phyloP scores from a whole-genome alignment of 2,888 invertebrate genomes.

The Meiosimyza decipiens region DNA sequence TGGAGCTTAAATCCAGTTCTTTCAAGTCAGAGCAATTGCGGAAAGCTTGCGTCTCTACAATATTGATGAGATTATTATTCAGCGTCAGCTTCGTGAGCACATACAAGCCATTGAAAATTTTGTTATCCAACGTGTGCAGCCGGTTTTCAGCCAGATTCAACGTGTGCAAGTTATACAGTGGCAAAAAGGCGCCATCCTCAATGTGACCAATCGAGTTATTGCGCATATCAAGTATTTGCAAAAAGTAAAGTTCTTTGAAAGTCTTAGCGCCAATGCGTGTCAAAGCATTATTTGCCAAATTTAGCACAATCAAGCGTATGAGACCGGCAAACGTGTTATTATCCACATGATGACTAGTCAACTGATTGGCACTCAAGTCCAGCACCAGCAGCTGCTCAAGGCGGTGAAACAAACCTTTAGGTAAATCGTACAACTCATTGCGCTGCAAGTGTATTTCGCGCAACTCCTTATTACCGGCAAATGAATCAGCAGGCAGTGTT shows the following conservation, averaged over 20 bases:
- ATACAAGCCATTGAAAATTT: conserved; percentile 85
- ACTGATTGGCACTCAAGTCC: conserved; percentile 85
- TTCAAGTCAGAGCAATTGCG: conserved; percentile 89
- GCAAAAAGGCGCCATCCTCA: conserved; percentile 87
- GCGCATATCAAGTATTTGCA: conserved; percentile 86
- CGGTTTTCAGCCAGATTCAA: conserved; percentile 90
- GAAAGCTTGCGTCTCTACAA: conserved; percentile 83
- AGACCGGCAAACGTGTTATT: conserved; percentile 87
- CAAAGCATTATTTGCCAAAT: conserved; percentile 86
- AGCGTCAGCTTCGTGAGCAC: conserved; percentile 85
- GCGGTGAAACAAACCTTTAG: conserved; percentile 84
- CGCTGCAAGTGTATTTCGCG: conserved; percentile 86
- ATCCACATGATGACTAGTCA: conserved; percentile 86
- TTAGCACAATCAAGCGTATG: conserved; percentile 84
- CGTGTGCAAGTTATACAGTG: conserved; percentile 89
- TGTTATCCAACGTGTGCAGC: conserved; percentile 82
- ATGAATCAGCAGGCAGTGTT: conserved; percentile 82
- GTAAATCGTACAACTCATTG: conserved; percentile 85
- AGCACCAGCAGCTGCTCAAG: conserved; percentile 86
- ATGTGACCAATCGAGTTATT: conserved; percentile 91
- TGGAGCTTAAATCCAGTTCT: conserved; percentile 89
- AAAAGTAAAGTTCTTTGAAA: conserved; percentile 86
- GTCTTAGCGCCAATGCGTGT: conserved; percentile 85
- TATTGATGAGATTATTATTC: conserved; percentile 85
- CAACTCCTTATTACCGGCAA: conserved; percentile 83